Conservation (phyloP, 1,140 invertebrate species). For the Apis florea region DNA sequence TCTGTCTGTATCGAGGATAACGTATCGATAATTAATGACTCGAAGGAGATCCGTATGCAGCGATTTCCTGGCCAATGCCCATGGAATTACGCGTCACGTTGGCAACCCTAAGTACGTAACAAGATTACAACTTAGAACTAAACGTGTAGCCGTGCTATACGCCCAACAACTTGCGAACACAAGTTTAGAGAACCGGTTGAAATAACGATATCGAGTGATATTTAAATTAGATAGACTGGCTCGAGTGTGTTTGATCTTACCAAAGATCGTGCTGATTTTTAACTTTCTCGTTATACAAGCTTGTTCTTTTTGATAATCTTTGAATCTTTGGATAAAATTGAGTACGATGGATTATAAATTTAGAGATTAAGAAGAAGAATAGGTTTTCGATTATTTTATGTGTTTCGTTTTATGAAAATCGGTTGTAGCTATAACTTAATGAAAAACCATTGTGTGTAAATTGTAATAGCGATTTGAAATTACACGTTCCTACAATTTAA, state of each 20-base stretch:
- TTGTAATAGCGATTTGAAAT: no score
- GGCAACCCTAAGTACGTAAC: conserved; percentile 41
- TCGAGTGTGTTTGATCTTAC: background rate
- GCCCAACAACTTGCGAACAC: background rate
- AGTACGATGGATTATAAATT: no score
- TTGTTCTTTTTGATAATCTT: background rate
- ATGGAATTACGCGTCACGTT: conserved; percentile 39
- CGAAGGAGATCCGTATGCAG: background rate
- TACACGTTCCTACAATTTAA: no score
- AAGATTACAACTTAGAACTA: conserved; percentile 44
- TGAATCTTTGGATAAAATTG: no score
- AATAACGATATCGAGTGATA: conserved; percentile 4
- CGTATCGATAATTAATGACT: conserved; percentile 23
- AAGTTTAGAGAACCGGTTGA: background rate
- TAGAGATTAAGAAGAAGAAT: no score
- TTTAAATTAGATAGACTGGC: background rate
- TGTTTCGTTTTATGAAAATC: no score
- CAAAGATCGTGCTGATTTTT: background rate
- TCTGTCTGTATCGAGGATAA: background rate
- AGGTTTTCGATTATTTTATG: no score
- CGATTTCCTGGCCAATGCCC: conserved; percentile 34
- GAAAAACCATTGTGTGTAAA: no score
- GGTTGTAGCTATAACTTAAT: no score
- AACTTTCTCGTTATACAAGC: background rate
- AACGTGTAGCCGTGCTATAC: conserved; percentile 10